Conservation (phyloP, 2,888 invertebrate species). For the Aleiodes testaceus region DNA sequence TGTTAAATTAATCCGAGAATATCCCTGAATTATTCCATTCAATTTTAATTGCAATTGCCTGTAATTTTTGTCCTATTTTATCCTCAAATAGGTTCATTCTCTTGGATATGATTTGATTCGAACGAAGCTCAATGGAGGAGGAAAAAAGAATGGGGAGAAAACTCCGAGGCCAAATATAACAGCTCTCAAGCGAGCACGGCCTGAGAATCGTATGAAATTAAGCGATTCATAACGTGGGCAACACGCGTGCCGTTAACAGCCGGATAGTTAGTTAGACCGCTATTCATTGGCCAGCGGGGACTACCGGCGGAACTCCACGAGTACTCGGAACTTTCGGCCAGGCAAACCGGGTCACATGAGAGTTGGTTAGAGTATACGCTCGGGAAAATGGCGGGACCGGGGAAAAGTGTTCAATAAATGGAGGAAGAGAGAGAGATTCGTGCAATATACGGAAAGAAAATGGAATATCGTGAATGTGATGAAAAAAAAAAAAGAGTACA, state of each 20-base stretch:
- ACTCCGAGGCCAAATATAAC: constrained; percentile 5
- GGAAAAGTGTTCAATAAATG: constrained; percentile 26
- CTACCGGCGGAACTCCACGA: constrained; percentile 16
- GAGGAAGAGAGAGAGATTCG: constrained; percentile 5
- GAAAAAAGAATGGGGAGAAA: neutral
- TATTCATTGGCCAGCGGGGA: constrained; percentile 57
- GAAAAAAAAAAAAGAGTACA: neutral
- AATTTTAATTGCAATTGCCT: too few relatives aligned
- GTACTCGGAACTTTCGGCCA: constrained; percentile 29
- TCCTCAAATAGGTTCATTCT: constrained; percentile 14
- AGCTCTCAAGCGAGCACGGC: constrained; percentile 46
- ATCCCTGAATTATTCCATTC: too few relatives aligned
- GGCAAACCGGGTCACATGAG: constrained; percentile 26
- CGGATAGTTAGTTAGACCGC: constrained; percentile 57
- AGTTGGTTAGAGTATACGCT: constrained; percentile 27
- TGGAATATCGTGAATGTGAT: constrained; percentile 13
- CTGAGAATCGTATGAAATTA: constrained; percentile 56
- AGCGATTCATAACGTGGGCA: constrained; percentile 60
- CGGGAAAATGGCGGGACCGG: constrained; percentile 26
- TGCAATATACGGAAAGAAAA: constrained; percentile 37
- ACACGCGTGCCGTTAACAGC: constrained; percentile 58
- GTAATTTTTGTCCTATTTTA: too few relatives aligned
- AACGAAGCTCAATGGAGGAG: neutral
- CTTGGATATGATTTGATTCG: constrained; percentile 25
- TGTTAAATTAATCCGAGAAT: too few relatives aligned